Percentiles rank a stretch among this genome's conserved stretches.
phyloP scores from a whole-genome alignment of 2,113 vertebrate genomes.

The Perognathus longimembris region DNA sequence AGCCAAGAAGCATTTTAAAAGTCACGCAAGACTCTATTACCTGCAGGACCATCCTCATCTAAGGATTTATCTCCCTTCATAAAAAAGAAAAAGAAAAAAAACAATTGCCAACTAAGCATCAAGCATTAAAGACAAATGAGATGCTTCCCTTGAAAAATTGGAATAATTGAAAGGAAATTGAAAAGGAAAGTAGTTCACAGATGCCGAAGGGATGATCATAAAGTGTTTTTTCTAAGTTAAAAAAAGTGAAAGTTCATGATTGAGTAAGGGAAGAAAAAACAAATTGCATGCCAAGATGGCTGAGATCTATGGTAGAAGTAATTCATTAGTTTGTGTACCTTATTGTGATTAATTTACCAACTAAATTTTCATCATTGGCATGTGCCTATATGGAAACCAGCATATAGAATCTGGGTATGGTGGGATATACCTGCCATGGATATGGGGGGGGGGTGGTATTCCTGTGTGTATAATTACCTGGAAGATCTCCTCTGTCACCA shows the following conservation, averaged over 20 bases:
- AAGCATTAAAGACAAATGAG: constrained; percentile 25
- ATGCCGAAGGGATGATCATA: background rate
- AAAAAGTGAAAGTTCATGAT: background rate
- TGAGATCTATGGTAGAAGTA: background rate
- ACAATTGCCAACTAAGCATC: background rate
- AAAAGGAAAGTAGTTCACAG: background rate
- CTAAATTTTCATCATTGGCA: background rate
- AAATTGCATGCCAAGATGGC: background rate
- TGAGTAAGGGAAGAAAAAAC: background rate
- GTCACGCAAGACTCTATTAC: background rate
- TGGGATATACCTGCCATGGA: no score
- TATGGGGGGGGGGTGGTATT: background rate
- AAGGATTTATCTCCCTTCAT: background rate
- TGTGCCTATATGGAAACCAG: background rate
- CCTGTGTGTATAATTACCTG: no score
- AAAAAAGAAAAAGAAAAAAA: background rate
- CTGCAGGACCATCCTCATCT: background rate
- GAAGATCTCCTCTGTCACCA: background rate
- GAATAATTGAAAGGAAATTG: constrained; percentile 50
- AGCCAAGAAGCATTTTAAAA: background rate
- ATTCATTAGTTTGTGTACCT: background rate
- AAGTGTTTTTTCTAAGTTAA: background rate
- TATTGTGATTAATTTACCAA: background rate
- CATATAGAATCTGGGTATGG: no score
- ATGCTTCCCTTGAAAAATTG: background rate